Conservation (phyloP, 2,888 invertebrate genomes). For the Philaethria dido region DNA sequence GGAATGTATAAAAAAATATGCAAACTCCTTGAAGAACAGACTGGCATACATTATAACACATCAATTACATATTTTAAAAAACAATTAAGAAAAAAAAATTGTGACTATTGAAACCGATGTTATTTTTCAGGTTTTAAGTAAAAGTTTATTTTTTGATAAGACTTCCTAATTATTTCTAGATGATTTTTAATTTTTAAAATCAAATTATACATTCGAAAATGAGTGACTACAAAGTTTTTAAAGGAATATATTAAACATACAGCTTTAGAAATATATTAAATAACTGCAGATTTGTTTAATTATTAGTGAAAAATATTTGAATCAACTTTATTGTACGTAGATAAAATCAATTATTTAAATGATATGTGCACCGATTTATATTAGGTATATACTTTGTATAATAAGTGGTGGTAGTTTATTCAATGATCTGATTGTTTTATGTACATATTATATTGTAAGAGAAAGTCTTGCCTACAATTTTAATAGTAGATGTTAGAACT, state of each 20-base stretch:
- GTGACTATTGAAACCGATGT: background rate
- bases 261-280: background rate
- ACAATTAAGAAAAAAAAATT: background rate
- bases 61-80: background rate
- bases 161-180: too few relatives aligned
- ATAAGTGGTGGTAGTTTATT: conserved; percentile 7
- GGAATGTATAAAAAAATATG: background rate
- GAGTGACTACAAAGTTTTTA: background rate
- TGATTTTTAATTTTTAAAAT: background rate
- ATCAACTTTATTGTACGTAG: background rate
- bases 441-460: conserved; percentile 19
- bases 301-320: background rate
- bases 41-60: background rate
- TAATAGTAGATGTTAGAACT: conserved; percentile 8
- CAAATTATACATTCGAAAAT: background rate
- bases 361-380: background rate
- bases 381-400: background rate
- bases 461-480: conserved; percentile 24
- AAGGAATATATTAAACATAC: background rate
- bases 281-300: background rate
- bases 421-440: conserved; percentile 31
- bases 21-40: background rate
- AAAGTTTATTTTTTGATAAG: background rate
- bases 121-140: background rate
- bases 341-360: background rate